Evolutionary conservation across 2,888 invertebrate species (phyloP), one percentile per base, ranked within the genome.

Genomic region (Halocaridina rubra): DNA sequence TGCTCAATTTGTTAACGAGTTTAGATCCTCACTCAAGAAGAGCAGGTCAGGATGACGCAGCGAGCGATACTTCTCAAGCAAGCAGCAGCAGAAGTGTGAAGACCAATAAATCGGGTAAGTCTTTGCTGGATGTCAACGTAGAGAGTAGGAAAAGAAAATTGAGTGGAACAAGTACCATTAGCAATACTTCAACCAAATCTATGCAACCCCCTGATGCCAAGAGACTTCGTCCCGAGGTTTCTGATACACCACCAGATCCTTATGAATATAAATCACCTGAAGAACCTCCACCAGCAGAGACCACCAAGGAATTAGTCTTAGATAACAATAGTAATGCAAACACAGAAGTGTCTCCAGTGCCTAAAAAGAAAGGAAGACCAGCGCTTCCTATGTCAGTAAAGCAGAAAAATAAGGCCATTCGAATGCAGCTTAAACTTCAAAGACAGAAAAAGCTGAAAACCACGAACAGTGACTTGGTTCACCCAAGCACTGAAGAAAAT

Each of bases 1-100:
- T 86, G 0, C 59, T 88, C 8, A 88, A 88, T 64, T 76, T 88
- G 1, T 59, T 88, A 3, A 81, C 88, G 4, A 85, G 87, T 77
- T 57, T 82, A 19, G 81, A 82, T n/a, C 69, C 72, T 30, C 29
- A 71, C 7, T 76, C 87, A 16, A 75, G 87, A 64, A 69, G 87
- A 69, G 27, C 67, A 32, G 71, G 78, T 29, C 53, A 72, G 39
- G 86, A 86, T 74, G 85, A 85, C 78, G 74, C 81, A 22, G 57
- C 81, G 16, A 86, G 74, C 75, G 86, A 86, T 32, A 61, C 61
- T 27, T 86, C 81, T 29, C 86, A 86, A 61, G 72, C 78, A 27
- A 86, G 81, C 24, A 86, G 81, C 46, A 64, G 74, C 32, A 78
- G 74, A 74, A 86, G 72, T 79, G 39, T 81, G 7, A 86, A 78